These are phyloP conservation scores for Drosophila infuscata DNA, from an alignment of 2,888 invertebrate species.

Conservation along the genomic window DNA sequence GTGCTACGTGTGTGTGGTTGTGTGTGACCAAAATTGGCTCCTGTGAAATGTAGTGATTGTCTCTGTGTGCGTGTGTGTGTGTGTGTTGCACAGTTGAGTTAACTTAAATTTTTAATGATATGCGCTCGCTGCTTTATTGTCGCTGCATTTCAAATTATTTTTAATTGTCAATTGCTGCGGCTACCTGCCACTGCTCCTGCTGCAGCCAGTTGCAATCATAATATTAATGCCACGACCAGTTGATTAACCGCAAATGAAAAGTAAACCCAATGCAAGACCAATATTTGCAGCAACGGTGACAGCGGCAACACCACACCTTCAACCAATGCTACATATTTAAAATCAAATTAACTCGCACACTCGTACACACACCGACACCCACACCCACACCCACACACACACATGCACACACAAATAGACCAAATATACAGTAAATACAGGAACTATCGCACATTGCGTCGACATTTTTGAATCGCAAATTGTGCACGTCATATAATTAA, in stretches of 20 bases:
- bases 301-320: conserved; percentile 7
- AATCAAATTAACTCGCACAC: conserved; percentile 73
- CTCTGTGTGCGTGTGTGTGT: conserved; percentile 33
- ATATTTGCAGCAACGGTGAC: conserved; percentile 10
- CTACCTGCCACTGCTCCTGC: conserved; percentile 28
- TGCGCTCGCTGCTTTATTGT: conserved; percentile 63
- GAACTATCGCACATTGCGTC: conserved; percentile 29
- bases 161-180: conserved; percentile 75
- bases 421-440: conserved; percentile 15
- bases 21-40: conserved; percentile 14
- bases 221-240: conserved; percentile 69
- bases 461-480: conserved; percentile 37
- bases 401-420: conserved; percentile 13
- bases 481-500: conserved; percentile 40
- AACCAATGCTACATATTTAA: conserved; percentile 69
- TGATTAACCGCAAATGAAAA: conserved; percentile 75
- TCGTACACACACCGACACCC: background rate
- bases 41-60: conserved; percentile 42
- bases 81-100: conserved; percentile 57
- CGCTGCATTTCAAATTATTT: conserved; percentile 74
- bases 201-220: conserved; percentile 63
- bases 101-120: conserved; percentile 77
- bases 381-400: background rate
- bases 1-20: conserved; percentile 27
- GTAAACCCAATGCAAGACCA: conserved; percentile 12